Conservation (phyloP, 2,113 vertebrate species). For the Morone chrysops region DNA sequence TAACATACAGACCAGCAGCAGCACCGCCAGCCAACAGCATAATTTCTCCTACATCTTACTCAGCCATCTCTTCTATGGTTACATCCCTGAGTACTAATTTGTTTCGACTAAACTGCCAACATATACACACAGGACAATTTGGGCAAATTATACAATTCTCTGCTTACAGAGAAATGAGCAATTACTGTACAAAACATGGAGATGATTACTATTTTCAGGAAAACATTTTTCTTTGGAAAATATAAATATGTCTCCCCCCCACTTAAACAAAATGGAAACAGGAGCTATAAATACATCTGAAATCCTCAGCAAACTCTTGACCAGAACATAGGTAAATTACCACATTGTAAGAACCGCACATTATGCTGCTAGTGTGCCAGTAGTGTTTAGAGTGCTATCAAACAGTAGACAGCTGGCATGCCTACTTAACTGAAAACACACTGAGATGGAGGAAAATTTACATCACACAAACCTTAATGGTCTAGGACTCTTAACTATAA, state of each 20-base stretch:
- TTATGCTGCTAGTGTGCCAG: background rate
- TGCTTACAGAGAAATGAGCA: background rate
- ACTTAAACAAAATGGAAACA: background rate
- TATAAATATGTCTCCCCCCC: background rate
- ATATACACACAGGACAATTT: background rate
- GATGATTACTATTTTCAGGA: constrained; percentile 7
- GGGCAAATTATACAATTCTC: constrained; percentile 20
- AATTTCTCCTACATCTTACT: constrained; percentile 8
- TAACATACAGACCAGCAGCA: constrained; percentile 22
- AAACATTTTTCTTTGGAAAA: background rate
- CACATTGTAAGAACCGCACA: background rate
- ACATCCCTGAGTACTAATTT: background rate
- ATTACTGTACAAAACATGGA: background rate
- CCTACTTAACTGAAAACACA: background rate
- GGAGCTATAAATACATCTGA: background rate
- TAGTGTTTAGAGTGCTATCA: background rate
- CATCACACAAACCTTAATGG: background rate
- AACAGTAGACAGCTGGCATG: constrained; percentile 13
- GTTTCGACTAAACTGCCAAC: background rate
- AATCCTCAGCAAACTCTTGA: background rate
- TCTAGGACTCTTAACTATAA: background rate
- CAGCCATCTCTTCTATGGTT: background rate
- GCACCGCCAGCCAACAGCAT: background rate
- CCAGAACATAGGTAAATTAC: background rate
- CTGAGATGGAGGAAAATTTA: background rate